These are phyloP conservation scores for Troides aeacus DNA, from an alignment of 2,888 invertebrate genomes.

Conservation along the genomic window DNA sequence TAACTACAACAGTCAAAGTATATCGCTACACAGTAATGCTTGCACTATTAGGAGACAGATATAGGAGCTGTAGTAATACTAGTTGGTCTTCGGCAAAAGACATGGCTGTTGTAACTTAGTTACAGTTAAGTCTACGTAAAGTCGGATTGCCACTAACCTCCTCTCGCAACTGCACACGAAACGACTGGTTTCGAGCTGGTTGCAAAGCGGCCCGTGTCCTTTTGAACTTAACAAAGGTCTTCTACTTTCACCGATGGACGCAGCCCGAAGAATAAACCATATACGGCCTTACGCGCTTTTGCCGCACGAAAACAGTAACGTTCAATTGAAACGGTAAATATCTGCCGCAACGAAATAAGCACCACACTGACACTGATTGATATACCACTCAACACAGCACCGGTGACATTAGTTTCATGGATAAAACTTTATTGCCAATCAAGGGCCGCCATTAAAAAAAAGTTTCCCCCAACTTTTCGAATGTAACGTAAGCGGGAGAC, in stretches of 20 bases:
- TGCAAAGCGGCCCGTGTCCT: constrained; percentile 70
- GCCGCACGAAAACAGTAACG: constrained; percentile 75
- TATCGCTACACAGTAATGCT: too few species aligned
- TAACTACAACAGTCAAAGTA: too few species aligned
- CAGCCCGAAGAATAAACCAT: constrained; percentile 68
- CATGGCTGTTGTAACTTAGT: constrained; percentile 11
- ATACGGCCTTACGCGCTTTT: constrained; percentile 72
- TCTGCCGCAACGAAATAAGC: constrained; percentile 58
- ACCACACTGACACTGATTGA: constrained; percentile 22
- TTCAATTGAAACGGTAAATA: constrained; percentile 74
- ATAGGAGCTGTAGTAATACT: too few species aligned
- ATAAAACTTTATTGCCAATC: constrained; percentile 51
- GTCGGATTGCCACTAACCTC: constrained; percentile 68
- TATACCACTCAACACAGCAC: constrained; percentile 71
- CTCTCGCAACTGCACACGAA: constrained; percentile 67
- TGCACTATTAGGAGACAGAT: too few species aligned
- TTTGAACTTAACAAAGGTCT: constrained; percentile 77
- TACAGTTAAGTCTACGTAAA: constrained; percentile 52
- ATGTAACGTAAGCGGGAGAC: constrained; percentile 50
- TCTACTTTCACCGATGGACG: constrained; percentile 74
- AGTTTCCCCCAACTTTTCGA: constrained; percentile 73
- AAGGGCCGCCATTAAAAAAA: constrained; percentile 57
- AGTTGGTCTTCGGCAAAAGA: too few species aligned
- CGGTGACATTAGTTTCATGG: constrained; percentile 43
- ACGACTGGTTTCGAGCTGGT: constrained; percentile 67